Conservation (phyloP, 2,888 invertebrate species). For the Aspidiotus destructor region DNA sequence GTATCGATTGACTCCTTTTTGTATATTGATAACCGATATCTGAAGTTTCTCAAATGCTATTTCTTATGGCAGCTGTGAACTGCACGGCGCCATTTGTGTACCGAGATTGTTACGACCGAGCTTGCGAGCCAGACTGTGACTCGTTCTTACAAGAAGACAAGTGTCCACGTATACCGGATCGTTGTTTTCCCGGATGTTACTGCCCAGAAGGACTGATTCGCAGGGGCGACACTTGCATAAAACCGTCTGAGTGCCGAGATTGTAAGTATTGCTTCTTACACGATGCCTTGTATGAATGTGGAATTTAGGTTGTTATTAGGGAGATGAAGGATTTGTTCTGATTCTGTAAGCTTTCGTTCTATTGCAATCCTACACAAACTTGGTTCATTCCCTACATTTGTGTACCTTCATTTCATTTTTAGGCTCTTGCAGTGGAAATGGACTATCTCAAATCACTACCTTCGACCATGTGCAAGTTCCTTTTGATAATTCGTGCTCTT, state of each 20-base stretch:
- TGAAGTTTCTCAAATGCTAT: neutral
- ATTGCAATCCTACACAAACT: too few relatives aligned
- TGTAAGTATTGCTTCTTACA: slow-evolving; percentile 49
- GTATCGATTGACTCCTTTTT: slow-evolving; percentile 39
- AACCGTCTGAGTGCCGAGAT: slow-evolving; percentile 62
- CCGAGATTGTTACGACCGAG: slow-evolving; percentile 66
- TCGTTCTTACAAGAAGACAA: slow-evolving; percentile 49
- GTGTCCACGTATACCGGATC: slow-evolving; percentile 55
- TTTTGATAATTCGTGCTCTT: slow-evolving; percentile 75
- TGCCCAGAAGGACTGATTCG: slow-evolving; percentile 66
- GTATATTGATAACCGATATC: neutral
- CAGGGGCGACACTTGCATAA: slow-evolving; percentile 57
- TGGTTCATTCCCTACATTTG: neutral
- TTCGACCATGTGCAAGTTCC: slow-evolving; percentile 73
- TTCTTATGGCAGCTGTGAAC: slow-evolving; percentile 49
- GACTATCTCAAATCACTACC: slow-evolving; percentile 68
- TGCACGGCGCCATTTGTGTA: slow-evolving; percentile 70
- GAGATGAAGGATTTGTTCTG: too few relatives aligned
- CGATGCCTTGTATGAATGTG: too few relatives aligned
- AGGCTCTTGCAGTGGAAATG: slow-evolving; percentile 62
- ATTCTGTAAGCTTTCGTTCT: too few relatives aligned
- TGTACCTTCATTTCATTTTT: neutral
- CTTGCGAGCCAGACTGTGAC: slow-evolving; percentile 68
- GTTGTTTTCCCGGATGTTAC: slow-evolving; percentile 74
- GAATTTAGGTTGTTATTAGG: too few relatives aligned